phyloP scores from a whole-genome alignment of 2,113 vertebrate genomes.

The Hiodon tergisus region DNA sequence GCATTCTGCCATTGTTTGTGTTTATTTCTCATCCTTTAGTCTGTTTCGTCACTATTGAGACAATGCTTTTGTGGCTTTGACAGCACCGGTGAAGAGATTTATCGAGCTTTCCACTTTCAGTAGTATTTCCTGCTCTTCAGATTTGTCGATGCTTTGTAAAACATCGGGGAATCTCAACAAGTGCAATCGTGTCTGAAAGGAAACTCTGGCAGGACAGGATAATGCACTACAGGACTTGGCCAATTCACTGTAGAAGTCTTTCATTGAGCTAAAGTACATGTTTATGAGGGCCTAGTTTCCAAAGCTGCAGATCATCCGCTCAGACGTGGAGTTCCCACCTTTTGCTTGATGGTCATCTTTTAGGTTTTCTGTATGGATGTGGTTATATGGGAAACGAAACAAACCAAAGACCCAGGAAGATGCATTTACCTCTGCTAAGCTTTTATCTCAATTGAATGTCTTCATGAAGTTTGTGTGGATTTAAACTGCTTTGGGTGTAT shows the following conservation, averaged over 20 bases:
- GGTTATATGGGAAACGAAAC: background rate
- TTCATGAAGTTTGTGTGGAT: constrained; percentile 11
- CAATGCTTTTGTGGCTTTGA: background rate
- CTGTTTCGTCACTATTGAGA: background rate
- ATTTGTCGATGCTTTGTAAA: constrained; percentile 3
- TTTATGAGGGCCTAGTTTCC: background rate
- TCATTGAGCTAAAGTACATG: background rate
- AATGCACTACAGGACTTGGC: background rate
- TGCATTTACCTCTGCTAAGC: constrained; percentile 1
- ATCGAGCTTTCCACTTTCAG: background rate
- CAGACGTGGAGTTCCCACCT: no score
- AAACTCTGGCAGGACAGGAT: background rate
- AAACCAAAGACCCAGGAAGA: background rate
- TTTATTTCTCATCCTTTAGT: background rate
- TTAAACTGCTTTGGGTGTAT: constrained; percentile 1
- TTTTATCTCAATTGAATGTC: constrained; percentile 3
- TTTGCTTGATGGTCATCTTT: no score
- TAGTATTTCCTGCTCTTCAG: background rate
- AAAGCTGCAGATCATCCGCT: background rate
- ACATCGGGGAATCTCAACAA: background rate
- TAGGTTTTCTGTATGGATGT: background rate
- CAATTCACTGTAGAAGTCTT: background rate
- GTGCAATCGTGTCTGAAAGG: background rate
- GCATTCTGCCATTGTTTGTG: no score
- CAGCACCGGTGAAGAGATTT: background rate